Conservation (phyloP, 53 echinoderm and acorn worm species). For the Glandiceps talaboti region DNA sequence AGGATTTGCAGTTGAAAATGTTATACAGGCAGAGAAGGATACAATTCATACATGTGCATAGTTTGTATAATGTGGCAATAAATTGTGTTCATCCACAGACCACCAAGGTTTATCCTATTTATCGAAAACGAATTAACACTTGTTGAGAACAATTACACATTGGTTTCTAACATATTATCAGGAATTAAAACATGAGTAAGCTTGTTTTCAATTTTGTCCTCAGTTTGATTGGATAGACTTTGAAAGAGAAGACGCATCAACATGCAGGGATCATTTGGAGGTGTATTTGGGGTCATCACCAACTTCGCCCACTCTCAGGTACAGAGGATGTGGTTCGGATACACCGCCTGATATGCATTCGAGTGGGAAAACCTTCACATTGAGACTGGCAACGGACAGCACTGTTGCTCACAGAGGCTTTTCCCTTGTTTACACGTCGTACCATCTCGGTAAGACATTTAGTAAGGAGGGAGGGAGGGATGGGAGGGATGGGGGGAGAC, state of each 20-base stretch:
- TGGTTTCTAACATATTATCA: no score
- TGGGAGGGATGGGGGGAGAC: no score
- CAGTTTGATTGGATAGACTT: not conserved
- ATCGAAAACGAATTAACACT: no score
- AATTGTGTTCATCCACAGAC: no score
- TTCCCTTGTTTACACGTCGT: not conserved
- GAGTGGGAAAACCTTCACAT: not conserved
- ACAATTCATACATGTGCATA: no score
- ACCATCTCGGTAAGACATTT: not conserved
- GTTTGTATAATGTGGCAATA: no score
- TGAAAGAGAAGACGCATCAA: not conserved
- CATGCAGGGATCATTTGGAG: not conserved
- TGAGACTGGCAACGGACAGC: not conserved
- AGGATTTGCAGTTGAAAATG: no score
- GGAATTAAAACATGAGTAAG: no score
- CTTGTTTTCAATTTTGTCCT: not conserved
- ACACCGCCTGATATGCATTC: not conserved
- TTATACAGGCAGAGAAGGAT: no score
- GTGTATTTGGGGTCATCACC: not conserved
- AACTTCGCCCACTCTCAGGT: not conserved
- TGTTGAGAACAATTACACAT: no score
- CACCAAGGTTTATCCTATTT: no score
- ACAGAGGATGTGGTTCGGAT: not conserved
- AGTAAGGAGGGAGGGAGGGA: no score
- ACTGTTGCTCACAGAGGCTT: not conserved